Conservation (phyloP, 2,113 vertebrate genomes). For the Tichodroma muraria region DNA sequence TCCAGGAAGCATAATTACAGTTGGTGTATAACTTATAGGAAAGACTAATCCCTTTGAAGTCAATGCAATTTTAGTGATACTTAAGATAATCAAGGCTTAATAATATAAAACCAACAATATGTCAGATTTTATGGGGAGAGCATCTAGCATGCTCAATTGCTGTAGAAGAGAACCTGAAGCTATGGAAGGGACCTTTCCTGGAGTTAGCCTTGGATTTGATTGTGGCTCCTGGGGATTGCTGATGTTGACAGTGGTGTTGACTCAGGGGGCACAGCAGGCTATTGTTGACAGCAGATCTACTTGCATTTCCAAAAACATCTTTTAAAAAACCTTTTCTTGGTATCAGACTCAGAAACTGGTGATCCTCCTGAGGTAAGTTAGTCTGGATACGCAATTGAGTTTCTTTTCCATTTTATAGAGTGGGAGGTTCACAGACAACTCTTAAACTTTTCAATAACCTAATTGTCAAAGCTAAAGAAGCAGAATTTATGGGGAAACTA, state of each 20-base stretch:
- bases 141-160: not conserved
- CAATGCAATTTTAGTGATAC: not conserved
- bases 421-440: not conserved
- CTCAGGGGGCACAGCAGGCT: not conserved
- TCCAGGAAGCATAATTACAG: not conserved
- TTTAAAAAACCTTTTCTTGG: not conserved
- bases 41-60: not conserved
- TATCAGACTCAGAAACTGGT: not conserved
- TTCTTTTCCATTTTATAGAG: not conserved
- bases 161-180: not conserved
- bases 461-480: not conserved
- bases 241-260: not conserved
- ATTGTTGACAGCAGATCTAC: not conserved
- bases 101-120: not conserved
- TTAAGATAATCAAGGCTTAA: not conserved
- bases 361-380: not conserved
- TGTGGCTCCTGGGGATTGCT: not conserved
- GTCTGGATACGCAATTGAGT: not conserved
- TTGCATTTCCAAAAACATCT: not conserved
- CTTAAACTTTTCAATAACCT: not conserved
- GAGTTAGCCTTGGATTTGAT: not conserved
- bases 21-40: not conserved
- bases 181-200: not conserved
- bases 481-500: not conserved
- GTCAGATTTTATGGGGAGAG: not conserved